phyloP scores from a whole-genome alignment of 1,140 invertebrate species.

The Stegodyphus mimosarum region DNA sequence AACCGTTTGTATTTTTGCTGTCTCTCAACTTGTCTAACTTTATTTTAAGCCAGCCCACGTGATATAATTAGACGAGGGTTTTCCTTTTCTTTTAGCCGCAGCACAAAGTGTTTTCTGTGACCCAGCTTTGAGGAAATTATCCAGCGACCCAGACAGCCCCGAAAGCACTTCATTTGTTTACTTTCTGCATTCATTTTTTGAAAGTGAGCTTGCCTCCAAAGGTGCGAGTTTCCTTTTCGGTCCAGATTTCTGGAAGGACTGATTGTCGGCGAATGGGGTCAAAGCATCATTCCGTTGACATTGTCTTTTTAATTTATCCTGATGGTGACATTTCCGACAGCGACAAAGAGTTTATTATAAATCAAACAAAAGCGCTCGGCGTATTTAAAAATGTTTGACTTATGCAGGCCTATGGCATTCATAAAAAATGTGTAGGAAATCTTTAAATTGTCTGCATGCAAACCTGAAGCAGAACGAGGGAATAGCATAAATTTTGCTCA shows the following conservation, averaged over 20 bases:
- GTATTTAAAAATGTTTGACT: too few relatives aligned
- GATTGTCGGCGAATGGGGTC: slow-evolving; percentile 22
- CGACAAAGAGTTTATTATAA: too few relatives aligned
- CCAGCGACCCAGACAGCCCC: slow-evolving; percentile 27
- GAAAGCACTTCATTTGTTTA: slow-evolving; percentile 17
- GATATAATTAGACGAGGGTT: background rate
- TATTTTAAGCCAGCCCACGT: slow-evolving; percentile 8
- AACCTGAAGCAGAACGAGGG: too few relatives aligned
- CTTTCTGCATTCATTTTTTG: slow-evolving; percentile 28
- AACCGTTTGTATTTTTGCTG: slow-evolving; percentile 32
- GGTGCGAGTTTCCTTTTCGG: background rate
- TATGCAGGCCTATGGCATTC: too few relatives aligned
- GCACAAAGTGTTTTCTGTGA: slow-evolving; percentile 11
- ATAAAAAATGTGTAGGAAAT: too few relatives aligned
- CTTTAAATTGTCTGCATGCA: too few relatives aligned
- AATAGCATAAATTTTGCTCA: too few relatives aligned
- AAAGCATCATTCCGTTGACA: background rate
- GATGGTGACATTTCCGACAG: background rate
- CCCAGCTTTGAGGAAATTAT: slow-evolving; percentile 37
- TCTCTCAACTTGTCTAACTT: slow-evolving; percentile 5
- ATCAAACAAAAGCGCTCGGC: too few relatives aligned
- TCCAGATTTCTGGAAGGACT: slow-evolving; percentile 6
- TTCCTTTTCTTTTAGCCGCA: background rate
- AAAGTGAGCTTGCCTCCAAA: slow-evolving; percentile 7
- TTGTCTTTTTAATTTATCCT: background rate